phyloP scores from a whole-genome alignment of 2,113 vertebrate species.

The Rissa tridactyla region DNA sequence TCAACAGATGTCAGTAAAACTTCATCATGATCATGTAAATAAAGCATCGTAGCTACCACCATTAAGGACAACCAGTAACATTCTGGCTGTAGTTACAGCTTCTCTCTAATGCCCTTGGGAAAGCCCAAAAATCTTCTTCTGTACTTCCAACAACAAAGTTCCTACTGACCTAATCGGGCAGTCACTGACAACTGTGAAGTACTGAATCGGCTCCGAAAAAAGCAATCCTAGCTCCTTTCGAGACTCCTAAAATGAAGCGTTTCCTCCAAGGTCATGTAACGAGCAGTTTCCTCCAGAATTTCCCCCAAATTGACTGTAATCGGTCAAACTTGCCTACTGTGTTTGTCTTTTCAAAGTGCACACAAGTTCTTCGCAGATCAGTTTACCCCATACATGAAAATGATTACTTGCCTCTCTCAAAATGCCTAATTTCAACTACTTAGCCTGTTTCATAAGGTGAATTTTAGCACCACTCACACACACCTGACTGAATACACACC shows the following conservation, averaged over 20 bases:
- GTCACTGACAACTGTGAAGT: background rate
- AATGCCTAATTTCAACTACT: background rate
- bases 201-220: background rate
- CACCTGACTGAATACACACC: rapidly evolving
- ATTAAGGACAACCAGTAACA: background rate
- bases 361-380: background rate
- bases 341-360: background rate
- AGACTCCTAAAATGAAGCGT: background rate
- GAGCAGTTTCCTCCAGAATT: background rate
- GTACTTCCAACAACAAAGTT: background rate
- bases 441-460: background rate
- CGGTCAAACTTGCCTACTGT: background rate
- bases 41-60: background rate
- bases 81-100: background rate
- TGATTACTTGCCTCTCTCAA: background rate
- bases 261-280: background rate
- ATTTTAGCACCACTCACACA: background rate
- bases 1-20: background rate
- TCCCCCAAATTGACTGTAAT: background rate
- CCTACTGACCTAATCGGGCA: background rate
- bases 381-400: background rate
- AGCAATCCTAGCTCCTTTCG: background rate
- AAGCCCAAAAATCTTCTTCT: background rate
- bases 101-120: background rate
- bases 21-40: background rate